Conservation (phyloP, 2,113 vertebrate species). For the Scophthalmus maximus region DNA sequence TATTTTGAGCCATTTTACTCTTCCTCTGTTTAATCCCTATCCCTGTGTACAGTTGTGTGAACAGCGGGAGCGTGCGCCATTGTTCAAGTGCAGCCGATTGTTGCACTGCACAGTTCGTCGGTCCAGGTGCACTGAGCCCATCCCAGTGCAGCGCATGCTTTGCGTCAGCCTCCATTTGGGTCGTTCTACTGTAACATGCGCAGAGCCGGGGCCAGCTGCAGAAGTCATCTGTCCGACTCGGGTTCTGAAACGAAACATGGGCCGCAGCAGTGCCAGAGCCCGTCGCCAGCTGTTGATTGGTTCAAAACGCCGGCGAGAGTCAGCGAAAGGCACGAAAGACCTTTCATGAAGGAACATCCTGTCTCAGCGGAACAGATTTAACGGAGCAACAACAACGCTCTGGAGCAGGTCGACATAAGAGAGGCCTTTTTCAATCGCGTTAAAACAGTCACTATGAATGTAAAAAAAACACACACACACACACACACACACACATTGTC, state of each 20-base stretch:
- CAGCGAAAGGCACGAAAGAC: background rate
- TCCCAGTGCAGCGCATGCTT: no score
- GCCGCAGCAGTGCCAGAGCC: constrained; percentile 13
- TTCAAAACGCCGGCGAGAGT: constrained; percentile 19
- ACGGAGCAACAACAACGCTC: background rate
- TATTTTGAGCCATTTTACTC: background rate
- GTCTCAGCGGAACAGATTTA: no score
- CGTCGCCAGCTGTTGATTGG: constrained; percentile 15
- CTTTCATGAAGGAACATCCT: constrained; percentile 21
- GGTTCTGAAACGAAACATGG: constrained; percentile 50
- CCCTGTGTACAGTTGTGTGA: no score
- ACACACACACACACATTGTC: no score
- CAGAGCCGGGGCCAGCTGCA: constrained; percentile 48
- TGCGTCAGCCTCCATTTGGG: background rate
- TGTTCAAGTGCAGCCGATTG: background rate
- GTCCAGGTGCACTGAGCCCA: constrained; percentile 29
- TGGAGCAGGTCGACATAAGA: no score
- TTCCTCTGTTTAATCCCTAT: background rate
- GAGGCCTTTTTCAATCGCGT: no score
- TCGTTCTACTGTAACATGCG: constrained; percentile 42
- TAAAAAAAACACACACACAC: no score
- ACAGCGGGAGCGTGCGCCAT: no score
- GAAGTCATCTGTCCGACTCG: constrained; percentile 47
- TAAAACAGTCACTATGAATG: no score
- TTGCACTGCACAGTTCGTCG: background rate